These are phyloP conservation scores for Sinosuthora webbiana DNA, from an alignment of 2,113 vertebrate genomes.

Conservation along the genomic window DNA sequence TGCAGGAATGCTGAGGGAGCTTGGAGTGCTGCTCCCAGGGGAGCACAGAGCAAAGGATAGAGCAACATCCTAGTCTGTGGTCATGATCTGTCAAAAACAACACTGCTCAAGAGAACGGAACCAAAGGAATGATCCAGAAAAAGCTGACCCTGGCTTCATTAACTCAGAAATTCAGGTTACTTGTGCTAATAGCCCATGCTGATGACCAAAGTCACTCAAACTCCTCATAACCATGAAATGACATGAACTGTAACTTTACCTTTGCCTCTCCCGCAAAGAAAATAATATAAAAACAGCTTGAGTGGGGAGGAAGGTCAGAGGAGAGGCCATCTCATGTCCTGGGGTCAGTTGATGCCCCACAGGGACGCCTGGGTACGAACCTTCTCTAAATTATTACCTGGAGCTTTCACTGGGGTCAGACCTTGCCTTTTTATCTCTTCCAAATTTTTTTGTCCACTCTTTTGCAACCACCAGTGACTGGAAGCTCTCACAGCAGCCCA, in stretches of 20 bases:
- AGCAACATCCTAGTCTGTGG: not conserved
- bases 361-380: not conserved
- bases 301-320: not conserved
- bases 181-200: not conserved
- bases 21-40: not conserved
- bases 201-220: not conserved
- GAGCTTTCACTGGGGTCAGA: not conserved
- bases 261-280: not conserved
- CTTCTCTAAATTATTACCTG: not conserved
- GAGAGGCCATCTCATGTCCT: not conserved
- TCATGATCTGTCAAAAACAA: not conserved
- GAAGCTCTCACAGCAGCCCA: not conserved
- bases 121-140: not conserved
- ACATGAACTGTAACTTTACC: not conserved
- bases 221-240: not conserved
- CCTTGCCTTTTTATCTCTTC: not conserved
- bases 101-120: not conserved
- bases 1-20: not conserved
- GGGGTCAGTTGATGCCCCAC: not conserved
- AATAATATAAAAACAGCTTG: not conserved
- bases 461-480: not conserved
- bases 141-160: not conserved
- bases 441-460: not conserved
- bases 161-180: not conserved
- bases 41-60: not conserved